Conservation (phyloP, 2,888 invertebrate genomes). For the Athalia rosae region DNA sequence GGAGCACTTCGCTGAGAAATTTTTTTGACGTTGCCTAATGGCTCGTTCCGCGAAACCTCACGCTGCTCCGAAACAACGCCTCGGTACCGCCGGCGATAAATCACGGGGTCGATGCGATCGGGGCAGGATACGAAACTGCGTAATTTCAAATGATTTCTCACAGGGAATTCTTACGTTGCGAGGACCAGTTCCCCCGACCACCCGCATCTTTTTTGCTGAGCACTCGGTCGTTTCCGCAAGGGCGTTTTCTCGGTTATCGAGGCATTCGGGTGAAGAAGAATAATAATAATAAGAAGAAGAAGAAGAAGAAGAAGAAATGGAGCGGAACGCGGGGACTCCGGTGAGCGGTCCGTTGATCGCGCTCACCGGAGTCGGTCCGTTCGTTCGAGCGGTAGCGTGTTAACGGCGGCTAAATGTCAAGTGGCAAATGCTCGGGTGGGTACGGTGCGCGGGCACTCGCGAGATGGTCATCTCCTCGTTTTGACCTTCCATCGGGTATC, state of each 20-base stretch:
- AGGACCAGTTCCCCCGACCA: too few species aligned
- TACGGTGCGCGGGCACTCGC: background rate
- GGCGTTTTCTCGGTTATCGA: too few species aligned
- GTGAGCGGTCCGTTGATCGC: background rate
- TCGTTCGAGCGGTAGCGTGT: slow-evolving; percentile 13
- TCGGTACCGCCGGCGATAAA: background rate
- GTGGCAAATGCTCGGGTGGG: slow-evolving; percentile 19
- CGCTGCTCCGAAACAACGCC: background rate
- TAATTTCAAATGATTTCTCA: too few species aligned
- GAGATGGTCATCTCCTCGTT: slow-evolving; percentile 28
- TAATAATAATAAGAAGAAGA: too few species aligned
- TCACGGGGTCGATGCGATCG: background rate
- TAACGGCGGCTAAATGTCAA: slow-evolving; percentile 36
- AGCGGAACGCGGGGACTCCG: slow-evolving; percentile 6
- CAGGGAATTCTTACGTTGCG: too few species aligned
- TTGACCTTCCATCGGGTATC: slow-evolving; percentile 15
- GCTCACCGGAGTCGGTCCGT: background rate
- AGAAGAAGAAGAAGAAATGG: slow-evolving; percentile 2
- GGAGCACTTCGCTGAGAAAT: slow-evolving; percentile 12
- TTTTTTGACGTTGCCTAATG: slow-evolving; percentile 16
- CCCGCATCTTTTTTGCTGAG: too few species aligned
- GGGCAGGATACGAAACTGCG: too few species aligned
- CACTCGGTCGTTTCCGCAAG: too few species aligned
- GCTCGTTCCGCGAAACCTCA: background rate
- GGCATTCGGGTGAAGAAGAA: too few species aligned